Evolutionary conservation across 2,113 vertebrate species (phyloP).

Genomic region (Sus scrofa): T2T-Sscrofa CM000814.6:82183001-82183500

Average conservation of each 20-base stretch:
- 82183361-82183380: conserved; percentile 73
- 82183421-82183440: conserved; percentile 78
- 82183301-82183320: conserved; percentile 55
- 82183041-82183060: not conserved
- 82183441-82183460: conserved; percentile 74
- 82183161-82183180: not conserved
- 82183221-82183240: not conserved
- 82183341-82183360: conserved; percentile 72
- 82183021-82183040: not conserved
- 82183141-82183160: not conserved
- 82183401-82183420: conserved; percentile 75
- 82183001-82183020: not conserved
- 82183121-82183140: not conserved
- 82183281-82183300: conserved; percentile 62
- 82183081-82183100: not conserved
- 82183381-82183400: conserved; percentile 78
- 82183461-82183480: conserved; percentile 77
- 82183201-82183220: not conserved
- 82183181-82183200: not conserved
- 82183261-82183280: conserved; percentile 34
- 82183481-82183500: conserved; percentile 72
- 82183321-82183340: conserved; percentile 43
- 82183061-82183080: conserved; percentile 1
- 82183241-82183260: not conserved
- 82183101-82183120: not conserved